A percentile compares a stretch with the other conserved stretches of the same genome.
phyloP scores from a whole-genome alignment of 1,140 invertebrate species.

The Phortica variegata region DNA sequence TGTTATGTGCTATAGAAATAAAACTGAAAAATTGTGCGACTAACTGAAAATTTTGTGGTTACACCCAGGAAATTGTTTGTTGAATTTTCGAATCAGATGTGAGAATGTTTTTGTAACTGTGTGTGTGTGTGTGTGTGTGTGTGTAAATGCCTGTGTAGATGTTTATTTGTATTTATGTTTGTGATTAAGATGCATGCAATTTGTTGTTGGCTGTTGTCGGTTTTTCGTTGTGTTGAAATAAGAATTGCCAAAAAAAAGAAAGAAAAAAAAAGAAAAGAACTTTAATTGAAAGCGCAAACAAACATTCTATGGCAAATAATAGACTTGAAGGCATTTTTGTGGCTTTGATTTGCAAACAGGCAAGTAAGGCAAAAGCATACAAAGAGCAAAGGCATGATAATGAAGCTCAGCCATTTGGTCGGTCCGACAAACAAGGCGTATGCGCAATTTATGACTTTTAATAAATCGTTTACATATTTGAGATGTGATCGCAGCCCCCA shows the following conservation, averaged over 20 bases:
- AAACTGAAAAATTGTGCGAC: constrained; percentile 2
- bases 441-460: too few species aligned
- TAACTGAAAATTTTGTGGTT: constrained; percentile 28
- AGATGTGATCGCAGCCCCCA: too few species aligned
- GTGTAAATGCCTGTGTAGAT: constrained; percentile 4
- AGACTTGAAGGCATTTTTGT: neutral
- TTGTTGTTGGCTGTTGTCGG: neutral
- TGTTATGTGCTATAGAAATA: constrained; percentile 9
- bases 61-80: constrained; percentile 27
- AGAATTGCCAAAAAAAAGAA: too few species aligned
- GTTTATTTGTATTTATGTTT: constrained; percentile 1
- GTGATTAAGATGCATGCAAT: constrained; percentile 26
- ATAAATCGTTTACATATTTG: too few species aligned
- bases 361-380: constrained; percentile 1
- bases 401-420: too few species aligned
- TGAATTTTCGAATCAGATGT: constrained; percentile 30
- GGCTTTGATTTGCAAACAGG: neutral
- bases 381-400: too few species aligned
- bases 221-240: neutral
- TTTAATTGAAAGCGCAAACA: too few species aligned
- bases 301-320: too few species aligned
- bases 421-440: too few species aligned
- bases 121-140: constrained; percentile 11
- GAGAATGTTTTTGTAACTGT: constrained; percentile 1
- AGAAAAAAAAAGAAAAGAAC: too few species aligned